Conservation (phyloP, 2,113 vertebrate genomes). For the Sceloporus tristichus region DNA sequence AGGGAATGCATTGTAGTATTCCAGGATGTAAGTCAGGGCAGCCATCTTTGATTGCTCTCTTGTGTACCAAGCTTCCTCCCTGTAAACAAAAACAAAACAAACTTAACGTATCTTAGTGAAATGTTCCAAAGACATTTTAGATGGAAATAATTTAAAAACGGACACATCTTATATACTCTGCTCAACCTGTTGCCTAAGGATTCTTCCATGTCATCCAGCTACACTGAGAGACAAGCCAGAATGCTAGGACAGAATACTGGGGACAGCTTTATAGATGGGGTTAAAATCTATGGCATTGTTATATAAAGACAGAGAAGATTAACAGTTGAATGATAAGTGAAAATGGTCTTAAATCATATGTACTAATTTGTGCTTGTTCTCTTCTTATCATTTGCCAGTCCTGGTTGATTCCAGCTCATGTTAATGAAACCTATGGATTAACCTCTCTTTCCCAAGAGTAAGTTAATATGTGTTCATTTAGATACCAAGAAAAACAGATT, state of each 20-base stretch:
- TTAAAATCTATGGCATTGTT: conserved; percentile 46
- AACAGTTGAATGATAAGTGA: conserved; percentile 10
- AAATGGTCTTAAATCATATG: conserved; percentile 22
- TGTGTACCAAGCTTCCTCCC: not conserved
- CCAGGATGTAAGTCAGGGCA: not conserved
- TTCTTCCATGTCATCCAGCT: not conserved
- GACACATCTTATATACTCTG: not conserved
- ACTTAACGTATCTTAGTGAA: not conserved
- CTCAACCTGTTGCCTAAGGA: not conserved
- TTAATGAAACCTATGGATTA: conserved; percentile 53
- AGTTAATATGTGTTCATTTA: conserved; percentile 66
- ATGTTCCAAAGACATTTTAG: not conserved
- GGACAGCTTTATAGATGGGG: conserved; percentile 37
- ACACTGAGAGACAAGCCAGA: not conserved
- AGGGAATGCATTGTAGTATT: too few species aligned
- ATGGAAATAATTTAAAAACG: not conserved
- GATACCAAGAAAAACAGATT: conserved; percentile 76
- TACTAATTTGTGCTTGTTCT: conserved; percentile 44
- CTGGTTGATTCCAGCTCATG: conserved; percentile 44
- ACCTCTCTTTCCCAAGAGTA: conserved; percentile 58
- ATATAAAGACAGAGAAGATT: conserved; percentile 1
- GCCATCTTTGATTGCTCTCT: not conserved
- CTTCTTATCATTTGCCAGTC: not conserved
- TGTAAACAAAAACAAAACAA: not conserved
- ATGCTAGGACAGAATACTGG: not conserved